These are phyloP conservation scores for Fabriciana adippe DNA, from an alignment of 2,888 invertebrate species.

Conservation along the genomic window DNA sequence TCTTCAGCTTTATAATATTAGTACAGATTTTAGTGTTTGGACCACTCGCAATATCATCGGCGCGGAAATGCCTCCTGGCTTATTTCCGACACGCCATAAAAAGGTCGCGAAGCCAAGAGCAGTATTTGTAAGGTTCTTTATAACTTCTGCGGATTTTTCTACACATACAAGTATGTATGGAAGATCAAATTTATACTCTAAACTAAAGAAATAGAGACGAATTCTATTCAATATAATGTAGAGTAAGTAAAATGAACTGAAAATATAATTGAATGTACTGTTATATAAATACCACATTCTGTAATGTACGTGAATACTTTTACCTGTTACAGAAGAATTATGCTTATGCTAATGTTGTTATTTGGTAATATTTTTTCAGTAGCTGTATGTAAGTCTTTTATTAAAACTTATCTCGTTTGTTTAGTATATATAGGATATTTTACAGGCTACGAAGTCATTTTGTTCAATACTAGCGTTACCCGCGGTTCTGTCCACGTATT, in stretches of 20 bases:
- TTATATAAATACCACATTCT: not conserved
- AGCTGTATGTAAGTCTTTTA: not conserved
- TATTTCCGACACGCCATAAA: constrained; percentile 68
- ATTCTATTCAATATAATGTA: not conserved
- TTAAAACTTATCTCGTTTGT: constrained; percentile 2
- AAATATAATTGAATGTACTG: constrained; percentile 16
- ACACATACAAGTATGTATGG: constrained; percentile 6
- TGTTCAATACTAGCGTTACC: too few species aligned
- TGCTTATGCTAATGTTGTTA: not conserved
- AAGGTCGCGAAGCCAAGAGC: constrained; percentile 52
- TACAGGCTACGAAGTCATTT: too few species aligned
- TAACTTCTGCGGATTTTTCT: constrained; percentile 41
- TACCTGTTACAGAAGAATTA: not conserved
- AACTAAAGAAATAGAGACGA: constrained; percentile 2
- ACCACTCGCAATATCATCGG: constrained; percentile 41
- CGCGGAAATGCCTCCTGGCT: constrained; percentile 58
- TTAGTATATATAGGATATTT: not conserved
- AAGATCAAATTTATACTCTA: constrained; percentile 17
- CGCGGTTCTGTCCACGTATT: too few species aligned
- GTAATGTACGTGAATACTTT: not conserved
- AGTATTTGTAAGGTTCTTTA: constrained; percentile 55
- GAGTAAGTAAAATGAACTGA: not conserved
- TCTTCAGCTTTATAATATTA: too few species aligned
- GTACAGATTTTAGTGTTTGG: constrained; percentile 29
- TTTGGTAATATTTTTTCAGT: not conserved